Conservation (phyloP, 2,888 invertebrate species). For the Volucella zonaria region DNA sequence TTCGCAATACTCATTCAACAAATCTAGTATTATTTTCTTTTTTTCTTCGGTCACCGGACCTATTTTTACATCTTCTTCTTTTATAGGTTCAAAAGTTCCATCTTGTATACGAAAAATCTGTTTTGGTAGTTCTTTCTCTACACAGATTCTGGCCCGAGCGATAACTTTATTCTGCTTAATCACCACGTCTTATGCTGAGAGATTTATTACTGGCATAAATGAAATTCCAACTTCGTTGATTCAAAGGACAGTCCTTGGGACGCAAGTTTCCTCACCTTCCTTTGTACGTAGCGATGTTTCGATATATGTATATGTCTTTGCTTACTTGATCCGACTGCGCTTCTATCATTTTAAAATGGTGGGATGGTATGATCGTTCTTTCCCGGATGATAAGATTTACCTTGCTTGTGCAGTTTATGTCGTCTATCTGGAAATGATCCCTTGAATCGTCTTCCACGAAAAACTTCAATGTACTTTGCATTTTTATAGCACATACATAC, state of each 20-base stretch:
- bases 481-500: no score
- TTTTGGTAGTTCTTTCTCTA: conserved; percentile 1
- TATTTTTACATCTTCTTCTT: conserved; percentile 18
- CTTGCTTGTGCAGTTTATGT: no score
- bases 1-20: no score
- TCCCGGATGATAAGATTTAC: no score
- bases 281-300: conserved; percentile 36
- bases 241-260: conserved; percentile 34
- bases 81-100: conserved; percentile 1
- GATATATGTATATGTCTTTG: conserved; percentile 5
- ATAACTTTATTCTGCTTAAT: conserved; percentile 5
- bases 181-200: conserved; percentile 14
- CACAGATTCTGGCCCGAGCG: conserved; percentile 29
- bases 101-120: conserved; percentile 4
- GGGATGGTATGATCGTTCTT: no score
- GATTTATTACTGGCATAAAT: conserved; percentile 37
- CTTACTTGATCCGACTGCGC: neutral
- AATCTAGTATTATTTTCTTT: no score
- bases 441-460: no score
- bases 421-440: no score
- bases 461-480: no score
- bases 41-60: no score
- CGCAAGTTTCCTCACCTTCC: conserved; percentile 39
- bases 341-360: neutral
- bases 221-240: conserved; percentile 34